These are phyloP conservation scores for Synergus gifuensis DNA, from an alignment of 2,888 invertebrate genomes.

Conservation along the genomic window DNA sequence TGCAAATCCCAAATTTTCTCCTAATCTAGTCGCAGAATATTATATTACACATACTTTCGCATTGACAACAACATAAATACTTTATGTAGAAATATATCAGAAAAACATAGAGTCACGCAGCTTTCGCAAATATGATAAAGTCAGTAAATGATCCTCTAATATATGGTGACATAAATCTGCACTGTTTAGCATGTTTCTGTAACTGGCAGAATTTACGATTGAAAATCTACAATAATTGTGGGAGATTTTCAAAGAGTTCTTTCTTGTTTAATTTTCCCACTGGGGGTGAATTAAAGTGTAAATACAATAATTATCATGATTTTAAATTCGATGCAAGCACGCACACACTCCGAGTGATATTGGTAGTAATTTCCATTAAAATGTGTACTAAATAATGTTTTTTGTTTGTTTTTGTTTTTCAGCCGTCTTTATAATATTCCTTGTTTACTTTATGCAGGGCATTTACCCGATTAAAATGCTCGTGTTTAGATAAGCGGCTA, in stretches of 20 bases:
- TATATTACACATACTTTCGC: background rate
- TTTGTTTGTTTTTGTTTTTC: too few relatives aligned
- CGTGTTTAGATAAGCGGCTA: background rate
- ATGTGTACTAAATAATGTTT: background rate
- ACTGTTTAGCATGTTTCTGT: background rate
- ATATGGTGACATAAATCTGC: too few relatives aligned
- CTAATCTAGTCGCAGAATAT: background rate
- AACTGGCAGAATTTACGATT: background rate
- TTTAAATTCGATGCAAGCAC: background rate
- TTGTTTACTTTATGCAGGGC: background rate
- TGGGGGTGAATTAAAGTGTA: background rate
- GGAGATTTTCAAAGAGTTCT: background rate
- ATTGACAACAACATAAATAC: background rate
- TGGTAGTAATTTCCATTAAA: background rate
- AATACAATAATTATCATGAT: background rate
- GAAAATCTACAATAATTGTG: background rate
- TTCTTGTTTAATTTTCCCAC: background rate
- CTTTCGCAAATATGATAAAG: background rate
- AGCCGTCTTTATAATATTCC: background rate
- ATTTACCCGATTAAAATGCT: constrained; percentile 7
- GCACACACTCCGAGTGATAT: background rate
- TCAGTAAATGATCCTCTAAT: too few relatives aligned
- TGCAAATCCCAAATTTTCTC: background rate
- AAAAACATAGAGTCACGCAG: background rate
- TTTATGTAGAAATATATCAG: background rate